These are phyloP conservation scores for Nemotelus nigrinus DNA, from an alignment of 2,888 invertebrate genomes.

Conservation along the genomic window DNA sequence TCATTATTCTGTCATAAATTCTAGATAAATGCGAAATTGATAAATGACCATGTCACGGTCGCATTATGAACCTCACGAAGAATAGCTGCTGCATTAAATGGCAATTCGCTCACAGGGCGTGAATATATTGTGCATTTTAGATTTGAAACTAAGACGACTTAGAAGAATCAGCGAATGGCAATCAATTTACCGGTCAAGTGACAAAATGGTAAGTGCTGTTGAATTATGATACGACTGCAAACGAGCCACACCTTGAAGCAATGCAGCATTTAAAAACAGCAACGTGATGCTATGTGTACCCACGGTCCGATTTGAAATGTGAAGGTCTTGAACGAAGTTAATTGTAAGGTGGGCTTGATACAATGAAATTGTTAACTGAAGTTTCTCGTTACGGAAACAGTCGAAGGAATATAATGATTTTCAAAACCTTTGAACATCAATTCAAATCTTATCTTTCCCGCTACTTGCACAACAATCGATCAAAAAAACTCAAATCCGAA, in stretches of 20 bases:
- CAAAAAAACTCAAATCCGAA: background rate
- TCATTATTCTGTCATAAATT: slow-evolving; percentile 50
- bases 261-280: too few relatives aligned
- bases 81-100: slow-evolving; percentile 42
- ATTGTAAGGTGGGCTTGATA: background rate
- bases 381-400: background rate
- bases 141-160: background rate
- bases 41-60: slow-evolving; percentile 45
- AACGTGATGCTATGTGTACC: background rate
- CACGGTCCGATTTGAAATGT: slow-evolving; percentile 13
- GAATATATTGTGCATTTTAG: slow-evolving; percentile 7
- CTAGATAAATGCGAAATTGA: slow-evolving; percentile 48
- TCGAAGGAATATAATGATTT: background rate
- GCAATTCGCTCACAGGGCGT: slow-evolving; percentile 36
- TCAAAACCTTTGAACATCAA: background rate
- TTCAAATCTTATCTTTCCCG: slow-evolving; percentile 27
- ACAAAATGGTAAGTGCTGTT: slow-evolving; percentile 29
- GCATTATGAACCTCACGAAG: slow-evolving; percentile 29
- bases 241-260: slow-evolving; percentile 18
- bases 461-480: background rate
- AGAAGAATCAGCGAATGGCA: slow-evolving; percentile 13
- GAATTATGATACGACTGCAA: slow-evolving; percentile 2
- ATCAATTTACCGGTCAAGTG: slow-evolving; percentile 27
- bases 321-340: slow-evolving; percentile 3
- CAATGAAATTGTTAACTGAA: background rate